Evolutionary conservation across 2,888 invertebrate genomes (phyloP).

Genomic region (Lingula anatina): DNA sequence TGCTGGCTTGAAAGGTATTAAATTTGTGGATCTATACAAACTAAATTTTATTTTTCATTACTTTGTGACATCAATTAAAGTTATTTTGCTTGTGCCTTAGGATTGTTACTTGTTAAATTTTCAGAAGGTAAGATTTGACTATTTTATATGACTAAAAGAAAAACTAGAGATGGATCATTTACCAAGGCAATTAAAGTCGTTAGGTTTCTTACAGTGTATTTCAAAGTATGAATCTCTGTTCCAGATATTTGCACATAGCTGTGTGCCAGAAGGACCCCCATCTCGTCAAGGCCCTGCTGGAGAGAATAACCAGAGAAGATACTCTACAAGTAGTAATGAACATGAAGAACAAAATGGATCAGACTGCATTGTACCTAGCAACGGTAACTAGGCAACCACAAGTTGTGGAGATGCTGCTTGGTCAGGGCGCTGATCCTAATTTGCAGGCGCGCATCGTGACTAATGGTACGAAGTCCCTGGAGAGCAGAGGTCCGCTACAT

Average conservation of each 20-base stretch:
- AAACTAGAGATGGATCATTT: no score
- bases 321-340: conserved; percentile 23
- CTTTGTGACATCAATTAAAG: not conserved
- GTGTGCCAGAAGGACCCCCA: conserved; percentile 27
- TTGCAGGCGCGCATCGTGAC: no score
- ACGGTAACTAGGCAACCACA: conserved; percentile 28
- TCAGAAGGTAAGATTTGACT: not conserved
- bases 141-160: no score
- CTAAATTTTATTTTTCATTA: not conserved
- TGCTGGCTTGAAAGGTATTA: not conserved
- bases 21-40: no score
- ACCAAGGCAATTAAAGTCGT: no score
- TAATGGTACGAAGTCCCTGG: no score
- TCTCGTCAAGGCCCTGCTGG: conserved; percentile 34
- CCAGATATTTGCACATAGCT: conserved; percentile 32
- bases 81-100: not conserved
- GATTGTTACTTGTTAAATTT: not conserved
- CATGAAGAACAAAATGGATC: conserved; percentile 21
- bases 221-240: no score
- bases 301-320: conserved; percentile 23
- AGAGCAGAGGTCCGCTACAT: no score
- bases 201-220: no score
- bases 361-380: conserved; percentile 38
- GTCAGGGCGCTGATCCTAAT: conserved; percentile 31
- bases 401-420: conserved; percentile 30